Conservation (phyloP, 2,888 invertebrate genomes). For the Lasioglossum zephyrum region DNA sequence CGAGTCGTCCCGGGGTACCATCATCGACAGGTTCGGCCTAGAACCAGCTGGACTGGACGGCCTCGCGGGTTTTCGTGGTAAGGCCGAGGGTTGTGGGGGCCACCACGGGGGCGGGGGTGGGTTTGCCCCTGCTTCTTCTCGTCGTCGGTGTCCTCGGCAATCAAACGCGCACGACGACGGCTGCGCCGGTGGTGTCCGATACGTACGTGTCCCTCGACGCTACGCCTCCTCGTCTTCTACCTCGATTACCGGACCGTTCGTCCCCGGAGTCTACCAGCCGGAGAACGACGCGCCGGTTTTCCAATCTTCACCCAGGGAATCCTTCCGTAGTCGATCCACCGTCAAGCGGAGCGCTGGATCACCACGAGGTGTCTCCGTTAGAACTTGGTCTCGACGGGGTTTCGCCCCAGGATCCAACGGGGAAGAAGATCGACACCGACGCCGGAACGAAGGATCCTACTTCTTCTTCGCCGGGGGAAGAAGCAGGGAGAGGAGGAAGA, state of each 20-base stretch:
- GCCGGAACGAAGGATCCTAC: constrained; percentile 37
- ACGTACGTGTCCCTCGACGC: constrained; percentile 58
- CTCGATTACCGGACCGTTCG: constrained; percentile 40
- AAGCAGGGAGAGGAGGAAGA: constrained; percentile 32
- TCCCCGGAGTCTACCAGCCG: constrained; percentile 17
- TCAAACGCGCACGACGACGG: constrained; percentile 74
- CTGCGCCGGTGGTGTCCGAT: constrained; percentile 63
- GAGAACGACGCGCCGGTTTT: constrained; percentile 30
- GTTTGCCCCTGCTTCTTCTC: constrained; percentile 80
- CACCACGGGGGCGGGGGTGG: constrained; percentile 82
- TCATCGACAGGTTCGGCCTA: constrained; percentile 55
- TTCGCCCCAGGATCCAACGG: constrained; percentile 16
- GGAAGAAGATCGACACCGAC: neutral
- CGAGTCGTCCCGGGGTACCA: constrained; percentile 27
- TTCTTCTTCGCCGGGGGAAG: constrained; percentile 24
- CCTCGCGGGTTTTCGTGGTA: constrained; percentile 73
- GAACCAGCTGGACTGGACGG: constrained; percentile 69
- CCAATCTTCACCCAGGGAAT: constrained; percentile 6
- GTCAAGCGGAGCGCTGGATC: constrained; percentile 40
- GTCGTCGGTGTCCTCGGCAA: constrained; percentile 78
- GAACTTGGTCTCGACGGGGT: constrained; percentile 14
- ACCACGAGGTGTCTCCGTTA: constrained; percentile 20
- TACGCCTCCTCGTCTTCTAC: constrained; percentile 56
- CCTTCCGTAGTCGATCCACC: neutral
- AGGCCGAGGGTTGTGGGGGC: constrained; percentile 78